A percentile compares a stretch with the other conserved stretches of the same genome.
phyloP scores from a whole-genome alignment of 2,888 invertebrate species.

The Maniola hyperantus region DNA sequence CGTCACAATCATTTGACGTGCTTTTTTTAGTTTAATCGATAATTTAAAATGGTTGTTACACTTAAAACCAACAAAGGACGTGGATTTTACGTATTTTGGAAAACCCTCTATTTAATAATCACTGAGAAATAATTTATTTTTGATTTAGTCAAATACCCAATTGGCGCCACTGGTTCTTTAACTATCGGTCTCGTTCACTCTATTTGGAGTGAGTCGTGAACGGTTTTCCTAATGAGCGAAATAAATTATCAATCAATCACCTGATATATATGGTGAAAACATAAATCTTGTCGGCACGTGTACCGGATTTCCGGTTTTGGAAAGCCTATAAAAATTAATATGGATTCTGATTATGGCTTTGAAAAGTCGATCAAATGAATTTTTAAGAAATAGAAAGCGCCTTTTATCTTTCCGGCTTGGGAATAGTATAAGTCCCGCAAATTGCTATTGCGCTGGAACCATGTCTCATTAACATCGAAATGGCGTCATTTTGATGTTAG shows the following conservation, averaged over 20 bases:
- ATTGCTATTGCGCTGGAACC: too few relatives aligned
- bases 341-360: neutral
- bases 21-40: too few relatives aligned
- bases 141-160: too few relatives aligned
- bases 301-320: slow-evolving; percentile 16
- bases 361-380: slow-evolving; percentile 1
- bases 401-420: neutral
- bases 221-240: slow-evolving; percentile 32
- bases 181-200: slow-evolving; percentile 16
- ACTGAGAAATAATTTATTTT: too few relatives aligned
- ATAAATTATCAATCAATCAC: slow-evolving; percentile 28
- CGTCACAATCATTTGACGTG: too few relatives aligned
- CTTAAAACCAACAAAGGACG: too few relatives aligned
- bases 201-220: slow-evolving; percentile 20
- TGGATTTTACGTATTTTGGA: too few relatives aligned
- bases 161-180: neutral
- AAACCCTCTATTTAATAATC: too few relatives aligned
- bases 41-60: too few relatives aligned
- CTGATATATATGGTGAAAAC: slow-evolving; percentile 6
- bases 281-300: slow-evolving; percentile 7
- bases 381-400: slow-evolving; percentile 3
- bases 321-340: neutral
- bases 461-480: too few relatives aligned
- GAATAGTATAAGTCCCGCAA: neutral
- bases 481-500: too few relatives aligned